phyloP scores from a whole-genome alignment of 2,797 vertebrate species.

The Mionectes olivaceus region DNA sequence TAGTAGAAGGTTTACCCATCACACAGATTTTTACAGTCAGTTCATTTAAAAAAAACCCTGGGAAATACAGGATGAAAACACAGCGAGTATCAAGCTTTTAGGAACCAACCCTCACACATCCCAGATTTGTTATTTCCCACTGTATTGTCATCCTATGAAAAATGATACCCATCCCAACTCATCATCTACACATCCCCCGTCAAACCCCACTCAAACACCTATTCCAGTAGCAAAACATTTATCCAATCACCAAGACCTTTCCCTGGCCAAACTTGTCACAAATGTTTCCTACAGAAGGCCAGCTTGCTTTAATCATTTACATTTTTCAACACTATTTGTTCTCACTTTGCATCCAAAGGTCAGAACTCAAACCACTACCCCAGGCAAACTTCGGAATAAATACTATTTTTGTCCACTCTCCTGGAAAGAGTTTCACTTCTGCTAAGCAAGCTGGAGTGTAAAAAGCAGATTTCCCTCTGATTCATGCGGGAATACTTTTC shows the following conservation, averaged over 20 bases:
- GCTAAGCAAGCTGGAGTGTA: neutral
- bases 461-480: neutral
- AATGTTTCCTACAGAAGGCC: neutral
- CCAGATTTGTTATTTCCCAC: conserved; percentile 13
- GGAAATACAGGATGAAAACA: neutral
- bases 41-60: neutral
- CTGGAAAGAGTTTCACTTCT: conserved; percentile 1
- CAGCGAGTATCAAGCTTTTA: neutral
- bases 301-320: conserved; percentile 54
- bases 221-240: neutral
- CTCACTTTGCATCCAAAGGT: conserved; percentile 64
- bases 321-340: conserved; percentile 55
- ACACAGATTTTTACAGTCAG: neutral
- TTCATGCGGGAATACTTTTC: neutral
- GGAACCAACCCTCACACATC: neutral
- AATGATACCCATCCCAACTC: neutral
- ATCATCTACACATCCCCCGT: neutral
- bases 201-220: neutral
- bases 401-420: neutral
- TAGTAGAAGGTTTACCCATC: neutral
- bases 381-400: conserved; percentile 29
- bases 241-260: neutral
- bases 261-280: conserved; percentile 4
- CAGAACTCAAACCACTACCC: conserved; percentile 22
- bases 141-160: neutral